Base-by-base conservation (phyloP, 2,797 vertebrate species). In the Rousettus madagascariensis region DNA sequence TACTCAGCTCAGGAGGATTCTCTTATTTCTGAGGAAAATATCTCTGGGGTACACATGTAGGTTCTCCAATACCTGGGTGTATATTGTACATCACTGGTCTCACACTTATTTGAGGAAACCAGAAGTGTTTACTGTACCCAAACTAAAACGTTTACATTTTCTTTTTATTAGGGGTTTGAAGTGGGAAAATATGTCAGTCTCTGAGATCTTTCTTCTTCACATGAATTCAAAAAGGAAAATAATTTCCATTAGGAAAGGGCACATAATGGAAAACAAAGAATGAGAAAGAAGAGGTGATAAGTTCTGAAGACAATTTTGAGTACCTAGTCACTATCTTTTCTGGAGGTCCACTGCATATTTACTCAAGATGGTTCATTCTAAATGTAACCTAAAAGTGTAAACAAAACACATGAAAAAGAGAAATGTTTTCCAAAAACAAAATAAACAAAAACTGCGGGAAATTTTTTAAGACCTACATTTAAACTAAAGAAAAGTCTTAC, bases 51-150 rank as follows among this genome's bases (percentile, higher is more conserved):
- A 24, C 28, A 36, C 1, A 24, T 0, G 3, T 33, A 22, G 10
- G 11, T 22, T 65, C 8, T 22, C n/a, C 46, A 16, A 6, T 6
- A 59, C 2, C 5, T 36, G 19, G 6, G 0, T 36, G 53, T 41
- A 20, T 36, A 12, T 1, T 53, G 7, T 36, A 4, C 0, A n/a
- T 38, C 36, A 10, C 2, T 57, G 20, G 4, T 6, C 55, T 3
- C 8, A 36, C n/a, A 10, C 16, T 43, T 55, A 46, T 33, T 10
- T 57, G 61, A 94, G 2, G 22, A 5, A 72, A 72, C 16, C 20
- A 61, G 19, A 51, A 5, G 8, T 49, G 1, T 90, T 74, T 53
- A 43, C 5, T 1, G 0, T 19, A 5, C 5, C 30, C 5, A 79
- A 63, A 5, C 26, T 79, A 46, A 92, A 8, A 80, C 11, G 5